Conservation (phyloP, 2,888 invertebrate species). For the Heliconius erato region DNA sequence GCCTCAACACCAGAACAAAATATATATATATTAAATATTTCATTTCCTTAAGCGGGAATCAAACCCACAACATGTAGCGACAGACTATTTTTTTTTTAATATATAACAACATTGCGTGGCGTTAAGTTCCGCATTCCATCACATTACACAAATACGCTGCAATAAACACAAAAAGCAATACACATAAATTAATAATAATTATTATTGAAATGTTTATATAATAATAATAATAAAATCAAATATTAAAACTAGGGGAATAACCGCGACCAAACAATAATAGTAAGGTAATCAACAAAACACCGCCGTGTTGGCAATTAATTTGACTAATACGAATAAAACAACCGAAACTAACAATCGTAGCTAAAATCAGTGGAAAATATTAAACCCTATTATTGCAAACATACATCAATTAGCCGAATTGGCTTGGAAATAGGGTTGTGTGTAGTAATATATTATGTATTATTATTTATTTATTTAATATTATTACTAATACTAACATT, state of each 20-base stretch:
- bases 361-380: slow-evolving; percentile 45
- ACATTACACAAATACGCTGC: too few species aligned
- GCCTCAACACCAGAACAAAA: background rate
- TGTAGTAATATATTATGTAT: background rate
- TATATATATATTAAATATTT: too few species aligned
- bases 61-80: too few species aligned
- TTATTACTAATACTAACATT: background rate
- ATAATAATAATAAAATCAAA: background rate
- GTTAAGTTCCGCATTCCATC: background rate
- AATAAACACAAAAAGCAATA: background rate
- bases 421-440: slow-evolving; percentile 39
- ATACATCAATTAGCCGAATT: slow-evolving; percentile 45
- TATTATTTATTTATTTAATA: background rate
- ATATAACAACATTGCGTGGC: background rate
- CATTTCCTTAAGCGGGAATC: too few species aligned
- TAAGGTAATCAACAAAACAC: slow-evolving; percentile 41
- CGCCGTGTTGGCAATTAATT: slow-evolving; percentile 42
- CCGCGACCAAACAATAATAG: slow-evolving; percentile 18
- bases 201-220: background rate
- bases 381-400: slow-evolving; percentile 43
- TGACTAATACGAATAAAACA: slow-evolving; percentile 41
- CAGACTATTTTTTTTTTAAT: too few species aligned
- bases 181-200: background rate
- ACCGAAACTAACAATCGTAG: slow-evolving; percentile 33
- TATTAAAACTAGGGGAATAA: background rate